phyloP scores from a whole-genome alignment of 2,797 vertebrate species.

The Microctenopoma stevenorrisi region DNA sequence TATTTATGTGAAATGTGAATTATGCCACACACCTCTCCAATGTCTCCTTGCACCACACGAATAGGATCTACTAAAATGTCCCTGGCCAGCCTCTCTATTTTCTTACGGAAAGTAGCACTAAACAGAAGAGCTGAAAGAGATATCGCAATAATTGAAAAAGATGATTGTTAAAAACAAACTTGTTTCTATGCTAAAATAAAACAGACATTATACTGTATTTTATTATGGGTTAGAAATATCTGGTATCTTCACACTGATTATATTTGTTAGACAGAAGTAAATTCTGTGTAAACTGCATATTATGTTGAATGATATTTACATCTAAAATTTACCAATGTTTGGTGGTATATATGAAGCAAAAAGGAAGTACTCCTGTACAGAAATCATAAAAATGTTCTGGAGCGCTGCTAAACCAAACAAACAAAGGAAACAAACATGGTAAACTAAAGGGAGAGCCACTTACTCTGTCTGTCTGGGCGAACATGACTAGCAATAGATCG shows the following conservation, averaged over 20 bases:
- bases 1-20: not conserved
- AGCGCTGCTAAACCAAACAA: not conserved
- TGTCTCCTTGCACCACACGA: slow-evolving; percentile 97
- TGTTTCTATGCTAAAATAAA: too few relatives aligned
- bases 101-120: slow-evolving; percentile 98
- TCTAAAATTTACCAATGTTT: too few relatives aligned
- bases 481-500: slow-evolving; percentile 96
- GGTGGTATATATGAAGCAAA: too few relatives aligned
- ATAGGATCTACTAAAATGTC: slow-evolving; percentile 97
- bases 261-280: too few relatives aligned
- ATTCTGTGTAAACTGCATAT: too few relatives aligned
- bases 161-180: too few relatives aligned
- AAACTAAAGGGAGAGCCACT: slow-evolving; percentile 64
- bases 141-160: not conserved
- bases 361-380: too few relatives aligned
- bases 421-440: not conserved
- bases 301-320: too few relatives aligned
- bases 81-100: slow-evolving; percentile 96
- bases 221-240: too few relatives aligned
- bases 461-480: slow-evolving; percentile 97
- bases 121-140: slow-evolving; percentile 91
- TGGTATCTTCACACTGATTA: too few relatives aligned
- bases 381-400: not conserved
- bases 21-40: slow-evolving; percentile 90
- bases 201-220: too few relatives aligned